Evolutionary conservation across 2,797 vertebrate species (phyloP), one percentile per base, ranked within the genome.

Genomic region (Girardinus metallicus): DNA sequence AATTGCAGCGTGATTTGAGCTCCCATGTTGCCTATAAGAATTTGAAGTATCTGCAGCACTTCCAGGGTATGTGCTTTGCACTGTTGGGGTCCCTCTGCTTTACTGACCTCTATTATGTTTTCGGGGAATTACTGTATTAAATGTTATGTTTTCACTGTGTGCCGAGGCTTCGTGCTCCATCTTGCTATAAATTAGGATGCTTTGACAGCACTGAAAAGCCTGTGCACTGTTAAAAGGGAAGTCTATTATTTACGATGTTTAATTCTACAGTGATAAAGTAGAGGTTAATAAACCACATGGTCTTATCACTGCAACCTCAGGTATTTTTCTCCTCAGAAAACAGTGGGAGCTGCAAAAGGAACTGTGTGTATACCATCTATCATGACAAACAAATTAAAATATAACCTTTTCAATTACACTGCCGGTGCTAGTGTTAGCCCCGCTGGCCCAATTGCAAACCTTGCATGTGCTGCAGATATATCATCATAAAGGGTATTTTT

Each of bases 181-280:
- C 60, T 72, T 34, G 68, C 83, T 75, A 92, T 92, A 88, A 94
- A 92, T 94, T 85, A 86, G 71, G 82, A 79, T 78, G 75, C 88
- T 78, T 83, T 46, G 74, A 79, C 84, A 80, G 74, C 81, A 86
- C 79, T 80, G 88, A 64, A 76, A 91, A 88, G 88, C 75, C 73
- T 89, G 85, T 88, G 90, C 88, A 83, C 90, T 87, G 84, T 94
- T 92, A 88, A 87, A 91, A 90, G 77, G 73, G 72, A 79, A 74
- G 87, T 91, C 1, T 84, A 88, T 94, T 93, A 94, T 93, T 93
- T 89, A 93, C 87, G 83, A 80, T 87, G 85, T 49, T 53, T 83
- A 81, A 91, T 92, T 91, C 88, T 79, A 79, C 79, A 68, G 83
- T 80, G 87, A 80, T 86, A 60, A 66, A 85, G 76, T 82, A 26